A percentile compares a stretch with the other conserved stretches of the same genome.
These are phyloP conservation scores for Rhinella marina DNA, from an alignment of 2,797 vertebrate species.

Conservation along the genomic window DNA sequence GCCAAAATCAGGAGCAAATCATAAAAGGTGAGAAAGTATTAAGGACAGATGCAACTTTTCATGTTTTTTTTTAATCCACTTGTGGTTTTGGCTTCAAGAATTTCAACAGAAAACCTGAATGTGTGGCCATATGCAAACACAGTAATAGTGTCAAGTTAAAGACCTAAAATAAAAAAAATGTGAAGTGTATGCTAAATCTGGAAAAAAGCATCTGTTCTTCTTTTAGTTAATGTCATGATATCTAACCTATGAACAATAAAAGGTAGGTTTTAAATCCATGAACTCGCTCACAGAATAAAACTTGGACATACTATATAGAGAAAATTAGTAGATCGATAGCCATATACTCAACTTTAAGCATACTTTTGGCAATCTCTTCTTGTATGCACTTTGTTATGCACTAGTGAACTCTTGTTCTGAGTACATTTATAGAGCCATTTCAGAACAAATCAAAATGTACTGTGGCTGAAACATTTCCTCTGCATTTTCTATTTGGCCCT, in stretches of 20 bases:
- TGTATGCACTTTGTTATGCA: neutral
- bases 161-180: neutral
- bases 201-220: slow-evolving; percentile 44
- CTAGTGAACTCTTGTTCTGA: slow-evolving; percentile 14
- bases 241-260: slow-evolving; percentile 22
- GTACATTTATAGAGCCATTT: slow-evolving; percentile 20
- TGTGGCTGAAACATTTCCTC: slow-evolving; percentile 1
- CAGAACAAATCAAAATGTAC: slow-evolving; percentile 15
- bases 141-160: neutral
- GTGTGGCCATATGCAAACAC: neutral
- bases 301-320: neutral
- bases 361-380: neutral
- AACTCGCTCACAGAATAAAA: neutral
- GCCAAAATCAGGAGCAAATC: no score
- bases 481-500: slow-evolving; percentile 10
- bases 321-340: neutral
- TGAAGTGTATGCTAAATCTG: neutral
- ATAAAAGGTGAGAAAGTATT: no score
- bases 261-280: slow-evolving; percentile 6
- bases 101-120: no score
- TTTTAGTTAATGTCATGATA: slow-evolving; percentile 38
- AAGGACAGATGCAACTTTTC: no score
- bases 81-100: no score
- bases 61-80: no score
- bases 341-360: neutral